Evolutionary conservation across 2,888 invertebrate species (phyloP).

Genomic region (Odontomyia ornata): DNA sequence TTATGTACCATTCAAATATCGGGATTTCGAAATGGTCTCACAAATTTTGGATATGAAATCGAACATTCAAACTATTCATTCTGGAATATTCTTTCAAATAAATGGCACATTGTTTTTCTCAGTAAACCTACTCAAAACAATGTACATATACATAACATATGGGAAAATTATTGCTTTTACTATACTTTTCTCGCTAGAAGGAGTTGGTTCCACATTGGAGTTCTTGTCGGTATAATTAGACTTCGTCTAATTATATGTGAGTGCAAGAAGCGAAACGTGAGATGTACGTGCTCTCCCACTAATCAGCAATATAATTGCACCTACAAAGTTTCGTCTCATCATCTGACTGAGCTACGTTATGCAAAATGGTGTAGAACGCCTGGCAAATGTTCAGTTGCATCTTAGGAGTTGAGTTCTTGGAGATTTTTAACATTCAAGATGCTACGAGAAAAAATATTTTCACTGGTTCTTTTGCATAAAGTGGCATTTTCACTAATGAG

Average conservation of each 20-base stretch:
- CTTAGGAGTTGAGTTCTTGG: slow-evolving; percentile 4
- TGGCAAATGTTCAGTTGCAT: slow-evolving; percentile 9
- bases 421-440: slow-evolving; percentile 28
- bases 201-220: slow-evolving; percentile 33
- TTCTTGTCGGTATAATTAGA: slow-evolving; percentile 47
- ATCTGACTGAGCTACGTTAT: no score
- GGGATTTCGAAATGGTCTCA: no score
- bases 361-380: background rate
- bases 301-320: slow-evolving; percentile 52
- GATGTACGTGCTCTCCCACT: slow-evolving; percentile 50
- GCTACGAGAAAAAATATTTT: slow-evolving; percentile 23
- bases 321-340: slow-evolving; percentile 23
- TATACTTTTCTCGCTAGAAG: background rate
- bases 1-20: no score
- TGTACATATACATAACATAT: no score
- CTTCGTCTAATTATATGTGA: slow-evolving; percentile 48
- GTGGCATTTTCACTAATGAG: slow-evolving; percentile 50
- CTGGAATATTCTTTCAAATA: no score
- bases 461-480: slow-evolving; percentile 38
- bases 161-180: slow-evolving; percentile 14
- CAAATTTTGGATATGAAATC: no score
- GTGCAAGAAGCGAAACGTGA: slow-evolving; percentile 21
- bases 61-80: no score
- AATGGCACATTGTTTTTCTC: no score
- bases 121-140: no score